Conservation (phyloP, 1,140 invertebrate species). For the Colletes latitarsis region DNA sequence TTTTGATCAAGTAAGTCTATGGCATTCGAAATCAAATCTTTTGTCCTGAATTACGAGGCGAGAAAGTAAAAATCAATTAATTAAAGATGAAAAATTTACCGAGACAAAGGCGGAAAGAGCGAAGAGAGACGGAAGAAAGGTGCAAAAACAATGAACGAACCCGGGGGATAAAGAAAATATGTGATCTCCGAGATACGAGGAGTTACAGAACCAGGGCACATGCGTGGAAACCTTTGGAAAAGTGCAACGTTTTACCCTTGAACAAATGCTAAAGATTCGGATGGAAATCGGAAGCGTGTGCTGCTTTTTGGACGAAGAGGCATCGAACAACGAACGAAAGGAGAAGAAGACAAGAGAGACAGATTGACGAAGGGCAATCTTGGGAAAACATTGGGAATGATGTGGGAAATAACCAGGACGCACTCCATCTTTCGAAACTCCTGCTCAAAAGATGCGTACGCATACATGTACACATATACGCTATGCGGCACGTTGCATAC, state of each 20-base stretch:
- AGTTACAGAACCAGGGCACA: neutral
- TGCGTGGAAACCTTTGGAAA: too few relatives aligned
- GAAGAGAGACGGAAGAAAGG: slow-evolving; percentile 25
- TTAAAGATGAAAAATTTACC: too few relatives aligned
- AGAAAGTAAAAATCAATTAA: neutral
- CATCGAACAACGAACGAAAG: slow-evolving; percentile 39
- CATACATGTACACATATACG: slow-evolving; percentile 6
- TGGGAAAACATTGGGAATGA: slow-evolving; percentile 47
- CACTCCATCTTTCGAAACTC: slow-evolving; percentile 50
- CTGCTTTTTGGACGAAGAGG: slow-evolving; percentile 33
- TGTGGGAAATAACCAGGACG: slow-evolving; percentile 78
- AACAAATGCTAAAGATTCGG: neutral
- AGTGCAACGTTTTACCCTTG: slow-evolving; percentile 1
- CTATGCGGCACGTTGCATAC: neutral
- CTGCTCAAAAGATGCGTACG: slow-evolving; percentile 7
- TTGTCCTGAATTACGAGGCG: slow-evolving; percentile 18
- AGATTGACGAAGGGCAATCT: slow-evolving; percentile 44
- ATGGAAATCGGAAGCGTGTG: slow-evolving; percentile 20
- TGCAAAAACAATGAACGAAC: neutral
- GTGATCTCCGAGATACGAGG: neutral
- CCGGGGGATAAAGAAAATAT: neutral
- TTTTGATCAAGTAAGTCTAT: slow-evolving; percentile 82
- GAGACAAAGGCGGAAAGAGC: neutral
- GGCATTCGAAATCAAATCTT: slow-evolving; percentile 63
- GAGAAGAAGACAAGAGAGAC: slow-evolving; percentile 24